These are phyloP conservation scores for Genyomyrus donnyi DNA, from an alignment of 2,113 vertebrate species.

Conservation along the genomic window DNA sequence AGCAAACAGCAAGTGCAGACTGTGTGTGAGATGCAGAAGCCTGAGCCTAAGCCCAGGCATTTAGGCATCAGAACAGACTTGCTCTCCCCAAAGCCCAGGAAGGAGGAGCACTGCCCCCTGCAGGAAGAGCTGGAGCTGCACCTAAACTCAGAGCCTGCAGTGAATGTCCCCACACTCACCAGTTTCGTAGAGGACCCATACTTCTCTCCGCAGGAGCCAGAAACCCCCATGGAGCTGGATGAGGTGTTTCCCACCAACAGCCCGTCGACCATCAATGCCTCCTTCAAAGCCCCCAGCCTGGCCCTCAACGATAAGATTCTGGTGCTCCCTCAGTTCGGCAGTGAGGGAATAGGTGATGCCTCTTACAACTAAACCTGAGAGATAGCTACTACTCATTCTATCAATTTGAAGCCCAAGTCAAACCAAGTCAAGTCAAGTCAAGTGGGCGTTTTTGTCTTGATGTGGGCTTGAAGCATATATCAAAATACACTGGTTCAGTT, in stretches of 20 bases:
- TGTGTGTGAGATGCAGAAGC: neutral
- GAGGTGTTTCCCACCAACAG: neutral
- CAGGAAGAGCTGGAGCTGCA: neutral
- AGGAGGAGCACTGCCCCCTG: neutral
- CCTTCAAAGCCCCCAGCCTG: slow-evolving; percentile 24
- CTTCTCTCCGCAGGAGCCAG: slow-evolving; percentile 35
- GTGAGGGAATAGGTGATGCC: slow-evolving; percentile 41
- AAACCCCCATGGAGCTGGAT: neutral
- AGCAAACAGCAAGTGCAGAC: slow-evolving; percentile 10
- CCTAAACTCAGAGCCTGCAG: neutral
- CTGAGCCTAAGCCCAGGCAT: neutral
- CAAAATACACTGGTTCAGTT: neutral
- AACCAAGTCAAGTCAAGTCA: neutral
- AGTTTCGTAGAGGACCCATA: slow-evolving; percentile 65
- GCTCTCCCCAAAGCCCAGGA: neutral
- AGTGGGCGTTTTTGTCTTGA: neutral
- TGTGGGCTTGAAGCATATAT: neutral
- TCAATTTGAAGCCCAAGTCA: neutral
- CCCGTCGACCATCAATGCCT: neutral
- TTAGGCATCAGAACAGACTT: neutral
- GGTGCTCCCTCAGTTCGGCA: slow-evolving; percentile 6
- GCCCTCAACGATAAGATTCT: slow-evolving; percentile 34
- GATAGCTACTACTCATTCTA: neutral
- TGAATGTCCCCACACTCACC: slow-evolving; percentile 20
- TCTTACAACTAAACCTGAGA: neutral